Percentiles rank a stretch among this genome's conserved stretches.
phyloP scores from a whole-genome alignment of 2,113 vertebrate species.

The Neodon shergylaensis region DNA sequence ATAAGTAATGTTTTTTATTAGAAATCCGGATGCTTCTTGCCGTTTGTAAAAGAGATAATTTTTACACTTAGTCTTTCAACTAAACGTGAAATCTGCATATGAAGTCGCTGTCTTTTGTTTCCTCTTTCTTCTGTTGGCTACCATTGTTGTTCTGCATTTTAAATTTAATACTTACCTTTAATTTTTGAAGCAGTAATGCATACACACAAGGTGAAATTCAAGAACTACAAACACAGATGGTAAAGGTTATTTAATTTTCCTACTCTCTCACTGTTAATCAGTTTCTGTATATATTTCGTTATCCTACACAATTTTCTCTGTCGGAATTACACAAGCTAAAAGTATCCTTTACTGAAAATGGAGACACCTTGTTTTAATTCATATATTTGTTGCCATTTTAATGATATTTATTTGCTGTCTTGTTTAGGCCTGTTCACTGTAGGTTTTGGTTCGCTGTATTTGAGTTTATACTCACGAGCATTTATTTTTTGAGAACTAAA shows the following conservation, averaged over 20 bases:
- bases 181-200: no score
- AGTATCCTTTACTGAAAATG: background rate
- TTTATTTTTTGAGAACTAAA: constrained; percentile 24
- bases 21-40: constrained; percentile 24
- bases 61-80: background rate
- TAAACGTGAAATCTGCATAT: background rate
- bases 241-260: background rate
- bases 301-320: background rate
- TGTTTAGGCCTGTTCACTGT: background rate
- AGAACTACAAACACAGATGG: background rate
- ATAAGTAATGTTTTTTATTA: background rate
- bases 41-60: background rate
- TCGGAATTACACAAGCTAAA: background rate
- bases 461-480: background rate
- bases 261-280: background rate
- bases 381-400: background rate
- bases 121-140: background rate
- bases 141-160: background rate
- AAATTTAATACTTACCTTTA: background rate
- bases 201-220: background rate
- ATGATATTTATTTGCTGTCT: constrained; percentile 13
- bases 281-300: background rate
- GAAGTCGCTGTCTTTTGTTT: background rate
- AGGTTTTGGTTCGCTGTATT: constrained; percentile 10
- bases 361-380: background rate